Conservation (phyloP, 1,140 invertebrate species). For the Trachelipus rathkii region DNA sequence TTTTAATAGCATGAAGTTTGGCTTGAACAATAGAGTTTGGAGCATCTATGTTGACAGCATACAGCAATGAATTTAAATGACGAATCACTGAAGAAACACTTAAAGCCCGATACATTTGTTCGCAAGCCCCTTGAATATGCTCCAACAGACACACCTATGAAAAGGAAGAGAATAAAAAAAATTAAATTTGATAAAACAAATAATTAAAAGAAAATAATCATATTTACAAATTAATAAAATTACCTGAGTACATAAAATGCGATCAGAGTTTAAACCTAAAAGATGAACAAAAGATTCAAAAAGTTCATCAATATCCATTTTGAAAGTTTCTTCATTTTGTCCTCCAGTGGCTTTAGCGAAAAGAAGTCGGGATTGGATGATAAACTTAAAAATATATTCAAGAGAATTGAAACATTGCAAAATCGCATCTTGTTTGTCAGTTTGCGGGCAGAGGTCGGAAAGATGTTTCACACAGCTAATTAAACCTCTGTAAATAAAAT, state of each 20-base stretch:
- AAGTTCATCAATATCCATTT: conserved; percentile 41
- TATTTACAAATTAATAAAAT: not conserved
- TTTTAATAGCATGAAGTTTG: conserved; percentile 41
- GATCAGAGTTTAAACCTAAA: conserved; percentile 63
- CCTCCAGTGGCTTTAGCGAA: conserved; percentile 83
- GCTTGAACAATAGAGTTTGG: conserved; percentile 43
- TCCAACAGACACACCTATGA: conserved; percentile 39
- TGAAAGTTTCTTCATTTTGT: conserved; percentile 79
- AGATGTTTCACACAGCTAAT: conserved; percentile 85
- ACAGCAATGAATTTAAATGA: conserved; percentile 37
- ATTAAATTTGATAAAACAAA: conserved; percentile 63
- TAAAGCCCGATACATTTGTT: conserved; percentile 37
- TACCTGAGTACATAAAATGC: conserved; percentile 68
- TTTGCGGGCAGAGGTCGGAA: conserved; percentile 70
- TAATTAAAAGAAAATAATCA: conserved; percentile 17
- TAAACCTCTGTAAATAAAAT: conserved; percentile 60
- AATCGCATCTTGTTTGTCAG: conserved; percentile 79
- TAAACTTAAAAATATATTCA: conserved; percentile 92
- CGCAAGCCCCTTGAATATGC: conserved; percentile 42
- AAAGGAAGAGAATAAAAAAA: conserved; percentile 51
- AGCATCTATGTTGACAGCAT: conserved; percentile 67
- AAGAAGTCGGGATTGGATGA: conserved; percentile 82
- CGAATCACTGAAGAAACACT: conserved; percentile 36
- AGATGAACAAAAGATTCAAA: conserved; percentile 49
- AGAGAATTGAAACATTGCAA: conserved; percentile 84